Evolutionary conservation across 2,888 invertebrate genomes (phyloP), one percentile per base, ranked within the genome.

Genomic region (Standfussiana lucernea): DNA sequence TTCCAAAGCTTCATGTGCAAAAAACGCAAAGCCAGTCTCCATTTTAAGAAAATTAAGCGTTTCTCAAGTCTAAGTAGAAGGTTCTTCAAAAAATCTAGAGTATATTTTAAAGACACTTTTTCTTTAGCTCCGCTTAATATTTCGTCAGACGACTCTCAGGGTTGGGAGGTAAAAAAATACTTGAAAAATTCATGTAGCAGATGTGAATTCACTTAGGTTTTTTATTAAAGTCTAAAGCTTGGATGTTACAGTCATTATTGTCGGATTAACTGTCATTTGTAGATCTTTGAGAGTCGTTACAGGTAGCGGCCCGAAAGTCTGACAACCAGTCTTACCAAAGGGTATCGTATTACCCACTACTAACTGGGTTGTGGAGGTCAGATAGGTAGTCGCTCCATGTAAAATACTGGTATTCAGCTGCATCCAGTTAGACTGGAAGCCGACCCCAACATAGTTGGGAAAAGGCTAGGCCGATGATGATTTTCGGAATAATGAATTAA

Each of bases 71-170:
- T 61, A 75, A 82, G 75, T 69, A 75, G 50, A 64, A 64, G 72
- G 79, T 78, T 70, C 72, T 78, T 83, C 28, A 74, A 78, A 83
- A 83, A 86, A 83, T 72, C 62, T 75, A 67, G 62, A 86, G 59
- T 83, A 53, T 70, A 77, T 77, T 84, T 83, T 86, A 37, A 75
- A 86, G 83, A 77, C 68, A 75, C 74, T 83, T 83, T 84, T 82
- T 83, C 62, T 77, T 62, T 28, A 62, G 61, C 56, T n/a, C 61
- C 45, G 86, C 72, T 72, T 83, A 56, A 86, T 83, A 78, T 86
- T 86, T 84, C 70, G 80, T 72, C 50, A 70, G 53, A 77, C 83
- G 66, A 61, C 53, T 64, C 50, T 74, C 42, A 56, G 18, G 53
- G 65, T 75, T 70, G 40, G 15, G 37, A 62, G 80, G 84, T 75